Conservation (phyloP, 2,113 vertebrate species). For the Apistogramma diplotaenia region DNA sequence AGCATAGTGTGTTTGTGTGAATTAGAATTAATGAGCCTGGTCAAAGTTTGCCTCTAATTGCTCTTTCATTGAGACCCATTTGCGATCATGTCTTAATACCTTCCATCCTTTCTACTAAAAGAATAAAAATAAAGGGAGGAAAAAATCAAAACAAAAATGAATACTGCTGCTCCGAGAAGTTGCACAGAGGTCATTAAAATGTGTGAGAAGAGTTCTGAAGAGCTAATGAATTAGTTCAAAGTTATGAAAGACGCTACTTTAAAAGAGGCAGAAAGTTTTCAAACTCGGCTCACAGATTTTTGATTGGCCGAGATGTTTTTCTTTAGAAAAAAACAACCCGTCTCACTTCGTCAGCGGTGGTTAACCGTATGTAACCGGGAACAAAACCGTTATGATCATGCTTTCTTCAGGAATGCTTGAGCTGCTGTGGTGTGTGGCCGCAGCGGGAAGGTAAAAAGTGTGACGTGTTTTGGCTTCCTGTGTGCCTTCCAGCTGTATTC, state of each 20-base stretch:
- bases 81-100: constrained; percentile 79
- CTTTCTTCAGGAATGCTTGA: neutral
- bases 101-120: constrained; percentile 49
- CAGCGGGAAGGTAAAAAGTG: constrained; percentile 26
- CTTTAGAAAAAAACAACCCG: neutral
- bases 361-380: neutral
- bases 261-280: neutral
- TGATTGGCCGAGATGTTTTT: neutral
- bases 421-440: constrained; percentile 21
- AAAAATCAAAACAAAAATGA: constrained; percentile 37
- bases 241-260: neutral
- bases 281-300: neutral
- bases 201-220: constrained; percentile 12
- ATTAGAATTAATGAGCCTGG: constrained; percentile 80
- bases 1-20: constrained; percentile 68
- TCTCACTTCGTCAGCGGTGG: neutral
- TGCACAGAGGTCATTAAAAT: constrained; percentile 53
- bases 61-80: constrained; percentile 77
- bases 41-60: constrained; percentile 81
- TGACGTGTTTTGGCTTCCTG: constrained; percentile 26
- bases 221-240: constrained; percentile 1
- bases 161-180: constrained; percentile 41
- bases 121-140: constrained; percentile 23
- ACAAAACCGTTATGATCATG: neutral
- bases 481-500: constrained; percentile 60